phyloP scores from a whole-genome alignment of 92 coral and sea anemone species.

The Desmophyllum pertusum region DNA sequence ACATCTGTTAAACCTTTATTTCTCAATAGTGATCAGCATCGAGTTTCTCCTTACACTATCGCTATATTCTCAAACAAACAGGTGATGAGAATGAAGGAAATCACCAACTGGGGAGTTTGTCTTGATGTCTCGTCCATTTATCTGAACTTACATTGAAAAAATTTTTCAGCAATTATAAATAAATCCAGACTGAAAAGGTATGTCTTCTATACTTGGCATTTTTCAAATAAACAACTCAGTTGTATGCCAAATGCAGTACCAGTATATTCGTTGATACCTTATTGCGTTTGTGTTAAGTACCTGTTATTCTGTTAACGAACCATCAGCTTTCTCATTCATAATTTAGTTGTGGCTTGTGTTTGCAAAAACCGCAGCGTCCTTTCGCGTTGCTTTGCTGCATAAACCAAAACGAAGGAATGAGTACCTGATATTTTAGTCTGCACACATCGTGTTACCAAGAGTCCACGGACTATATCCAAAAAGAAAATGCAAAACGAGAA shows the following conservation, averaged over 20 bases:
- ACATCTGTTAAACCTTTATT: too few species aligned
- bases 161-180: neutral
- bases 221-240: neutral
- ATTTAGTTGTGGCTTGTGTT: slow-evolving; percentile 15
- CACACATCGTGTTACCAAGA: neutral
- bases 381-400: neutral
- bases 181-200: too few species aligned
- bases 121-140: neutral
- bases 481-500: neutral
- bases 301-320: neutral
- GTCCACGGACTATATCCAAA: neutral
- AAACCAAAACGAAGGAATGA: neutral
- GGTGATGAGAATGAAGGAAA: neutral
- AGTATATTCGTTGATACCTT: neutral
- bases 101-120: neutral
- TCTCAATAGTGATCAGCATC: neutral
- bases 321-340: neutral
- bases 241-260: neutral
- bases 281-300: neutral
- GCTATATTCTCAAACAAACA: too few species aligned
- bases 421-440: neutral
- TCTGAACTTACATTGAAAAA: neutral
- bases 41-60: neutral
- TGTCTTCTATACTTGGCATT: neutral
- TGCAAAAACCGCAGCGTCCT: slow-evolving; percentile 23